Evolutionary conservation across 2,888 invertebrate species (phyloP).

Genomic region (Himalopsyche tibetana): DNA sequence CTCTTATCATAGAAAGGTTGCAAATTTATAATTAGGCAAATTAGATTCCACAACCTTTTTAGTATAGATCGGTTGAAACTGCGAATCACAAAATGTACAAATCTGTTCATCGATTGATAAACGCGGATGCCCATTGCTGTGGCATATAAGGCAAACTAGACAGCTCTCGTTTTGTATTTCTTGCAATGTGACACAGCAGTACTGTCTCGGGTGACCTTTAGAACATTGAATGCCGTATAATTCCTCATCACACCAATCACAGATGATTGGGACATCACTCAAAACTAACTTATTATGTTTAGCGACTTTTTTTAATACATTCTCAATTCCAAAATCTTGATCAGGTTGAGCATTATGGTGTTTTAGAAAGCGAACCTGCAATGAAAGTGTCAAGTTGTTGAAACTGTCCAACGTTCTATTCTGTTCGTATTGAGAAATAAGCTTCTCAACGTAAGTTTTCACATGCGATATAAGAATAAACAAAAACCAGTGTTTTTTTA

Average conservation of each 20-base stretch:
- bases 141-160: slow-evolving; percentile 52
- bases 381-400: slow-evolving; percentile 20
- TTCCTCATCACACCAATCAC: slow-evolving; percentile 60
- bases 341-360: not conserved
- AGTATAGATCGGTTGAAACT: not conserved
- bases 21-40: not conserved
- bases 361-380: slow-evolving; percentile 44
- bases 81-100: slow-evolving; percentile 58
- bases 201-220: slow-evolving; percentile 54
- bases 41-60: not conserved
- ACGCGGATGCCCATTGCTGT: slow-evolving; percentile 28
- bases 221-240: slow-evolving; percentile 48
- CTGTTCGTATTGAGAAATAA: slow-evolving; percentile 36
- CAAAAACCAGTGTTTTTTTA: slow-evolving; percentile 31
- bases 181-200: slow-evolving; percentile 56
- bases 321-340: not conserved
- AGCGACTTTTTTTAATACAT: slow-evolving; percentile 9
- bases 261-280: slow-evolving; percentile 14
- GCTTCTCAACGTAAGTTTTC: not conserved
- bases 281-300: slow-evolving; percentile 24
- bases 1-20: not conserved
- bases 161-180: slow-evolving; percentile 6
- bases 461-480: slow-evolving; percentile 31
- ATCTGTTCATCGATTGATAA: slow-evolving; percentile 19
- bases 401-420: slow-evolving; percentile 19